These are phyloP conservation scores for Notothenia coriiceps DNA, from an alignment of 2,113 vertebrate species.

Conservation along the genomic window DNA sequence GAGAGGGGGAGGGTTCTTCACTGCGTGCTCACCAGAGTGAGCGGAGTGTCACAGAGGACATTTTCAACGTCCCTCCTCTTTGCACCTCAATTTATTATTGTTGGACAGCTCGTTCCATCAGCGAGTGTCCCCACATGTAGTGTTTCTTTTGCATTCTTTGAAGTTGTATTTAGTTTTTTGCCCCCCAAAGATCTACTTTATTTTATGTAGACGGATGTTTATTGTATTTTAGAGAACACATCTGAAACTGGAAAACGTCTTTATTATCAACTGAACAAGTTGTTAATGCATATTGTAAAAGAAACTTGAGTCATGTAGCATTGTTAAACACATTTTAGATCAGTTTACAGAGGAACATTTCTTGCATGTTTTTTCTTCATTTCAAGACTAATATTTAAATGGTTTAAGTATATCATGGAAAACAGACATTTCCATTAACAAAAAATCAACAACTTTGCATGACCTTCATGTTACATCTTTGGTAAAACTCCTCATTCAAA, in stretches of 20 bases:
- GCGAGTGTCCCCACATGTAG: conserved; percentile 35
- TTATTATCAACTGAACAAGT: neutral
- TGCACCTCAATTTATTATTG: conserved; percentile 75
- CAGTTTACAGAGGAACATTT: neutral
- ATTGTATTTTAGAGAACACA: neutral
- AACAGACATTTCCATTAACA: too few relatives aligned
- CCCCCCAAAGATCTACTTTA: neutral
- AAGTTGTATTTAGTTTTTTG: neutral
- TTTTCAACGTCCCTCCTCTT: conserved; percentile 67
- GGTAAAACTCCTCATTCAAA: neutral
- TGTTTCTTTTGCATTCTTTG: conserved; percentile 8
- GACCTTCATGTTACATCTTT: neutral
- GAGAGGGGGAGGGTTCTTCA: conserved; percentile 63
- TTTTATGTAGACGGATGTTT: neutral
- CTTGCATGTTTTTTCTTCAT: neutral
- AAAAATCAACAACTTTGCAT: neutral
- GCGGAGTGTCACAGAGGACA: conserved; percentile 63
- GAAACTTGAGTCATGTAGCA: neutral
- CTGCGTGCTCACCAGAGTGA: conserved; percentile 69
- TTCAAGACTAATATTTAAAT: neutral
- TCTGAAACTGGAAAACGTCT: neutral
- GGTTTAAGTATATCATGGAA: neutral
- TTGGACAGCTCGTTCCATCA: conserved; percentile 50
- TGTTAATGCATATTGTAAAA: neutral
- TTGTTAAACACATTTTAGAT: neutral